Percentiles rank a stretch among this genome's conserved stretches.
Evolutionary conservation across 2,113 vertebrate genomes (phyloP).

Genomic region (Trogon surrucura): DNA sequence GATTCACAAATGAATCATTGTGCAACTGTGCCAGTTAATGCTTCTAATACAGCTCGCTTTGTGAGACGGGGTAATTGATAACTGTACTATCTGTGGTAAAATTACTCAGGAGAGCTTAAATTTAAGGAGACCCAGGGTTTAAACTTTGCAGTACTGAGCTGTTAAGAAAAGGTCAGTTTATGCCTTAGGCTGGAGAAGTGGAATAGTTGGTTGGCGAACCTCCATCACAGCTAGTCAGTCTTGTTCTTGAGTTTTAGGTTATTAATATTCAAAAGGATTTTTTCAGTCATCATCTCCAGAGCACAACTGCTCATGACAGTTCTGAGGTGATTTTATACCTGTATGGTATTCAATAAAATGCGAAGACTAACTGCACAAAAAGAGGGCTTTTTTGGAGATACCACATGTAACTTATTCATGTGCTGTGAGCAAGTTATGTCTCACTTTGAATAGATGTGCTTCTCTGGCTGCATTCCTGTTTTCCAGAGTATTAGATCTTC

Average conservation of each 20-base stretch:
- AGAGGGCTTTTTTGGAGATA: neutral
- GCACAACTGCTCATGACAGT: conserved; percentile 2
- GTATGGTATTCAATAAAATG: neutral
- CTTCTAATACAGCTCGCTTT: neutral
- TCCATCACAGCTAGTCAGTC: neutral
- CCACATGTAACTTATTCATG: neutral
- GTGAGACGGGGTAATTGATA: neutral
- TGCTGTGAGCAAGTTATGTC: neutral
- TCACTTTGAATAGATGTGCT: neutral
- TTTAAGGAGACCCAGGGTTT: neutral
- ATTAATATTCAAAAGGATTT: conserved; percentile 44
- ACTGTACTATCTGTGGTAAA: neutral
- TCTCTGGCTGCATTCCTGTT: neutral
- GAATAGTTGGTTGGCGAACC: neutral
- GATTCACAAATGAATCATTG: neutral
- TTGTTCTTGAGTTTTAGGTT: conserved; percentile 17
- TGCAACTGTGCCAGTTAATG: neutral
- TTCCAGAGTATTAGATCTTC: neutral
- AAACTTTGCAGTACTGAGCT: conserved; percentile 6
- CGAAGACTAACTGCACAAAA: neutral
- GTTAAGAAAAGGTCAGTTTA: conserved; percentile 53
- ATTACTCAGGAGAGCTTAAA: neutral
- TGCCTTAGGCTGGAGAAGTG: conserved; percentile 22
- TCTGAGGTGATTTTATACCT: neutral
- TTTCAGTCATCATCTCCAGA: conserved; percentile 13